A percentile compares a stretch with the other conserved stretches of the same genome.
Conservation (phyloP, 2,888 invertebrate genomes). For the Gastracanthus pulcherrimus region DNA sequence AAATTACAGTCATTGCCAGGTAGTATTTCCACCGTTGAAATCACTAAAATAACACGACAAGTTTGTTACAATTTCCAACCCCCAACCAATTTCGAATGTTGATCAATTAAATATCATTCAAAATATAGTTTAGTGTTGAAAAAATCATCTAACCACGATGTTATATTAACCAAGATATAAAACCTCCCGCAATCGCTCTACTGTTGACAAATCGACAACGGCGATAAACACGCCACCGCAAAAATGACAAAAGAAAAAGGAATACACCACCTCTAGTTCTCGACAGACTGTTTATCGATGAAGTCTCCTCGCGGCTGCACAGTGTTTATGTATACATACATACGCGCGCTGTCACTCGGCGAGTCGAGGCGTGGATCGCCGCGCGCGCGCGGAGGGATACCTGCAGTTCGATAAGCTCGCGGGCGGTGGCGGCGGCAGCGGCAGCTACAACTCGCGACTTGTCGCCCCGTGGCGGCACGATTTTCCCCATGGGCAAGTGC, state of each 20-base stretch:
- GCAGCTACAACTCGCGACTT: slow-evolving; percentile 6
- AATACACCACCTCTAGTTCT: no score
- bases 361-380: background rate
- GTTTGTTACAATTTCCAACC: no score
- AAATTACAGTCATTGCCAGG: background rate
- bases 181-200: background rate
- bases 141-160: no score
- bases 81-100: no score
- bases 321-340: slow-evolving; percentile 5
- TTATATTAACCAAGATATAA: background rate
- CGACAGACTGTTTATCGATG: no score
- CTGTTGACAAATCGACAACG: background rate
- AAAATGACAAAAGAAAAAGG: background rate
- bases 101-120: no score
- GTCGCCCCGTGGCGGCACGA: slow-evolving; percentile 24
- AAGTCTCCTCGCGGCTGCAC: background rate
- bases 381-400: no score
- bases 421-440: no score
- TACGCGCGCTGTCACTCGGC: slow-evolving; percentile 19
- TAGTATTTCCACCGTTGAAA: background rate
- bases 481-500: slow-evolving; percentile 37
- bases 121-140: no score
- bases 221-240: background rate
- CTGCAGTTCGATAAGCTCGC: slow-evolving; percentile 38
- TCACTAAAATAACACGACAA: background rate